These are phyloP conservation scores for Cryptocephalus moraei DNA, from an alignment of 2,888 invertebrate genomes.

Conservation along the genomic window DNA sequence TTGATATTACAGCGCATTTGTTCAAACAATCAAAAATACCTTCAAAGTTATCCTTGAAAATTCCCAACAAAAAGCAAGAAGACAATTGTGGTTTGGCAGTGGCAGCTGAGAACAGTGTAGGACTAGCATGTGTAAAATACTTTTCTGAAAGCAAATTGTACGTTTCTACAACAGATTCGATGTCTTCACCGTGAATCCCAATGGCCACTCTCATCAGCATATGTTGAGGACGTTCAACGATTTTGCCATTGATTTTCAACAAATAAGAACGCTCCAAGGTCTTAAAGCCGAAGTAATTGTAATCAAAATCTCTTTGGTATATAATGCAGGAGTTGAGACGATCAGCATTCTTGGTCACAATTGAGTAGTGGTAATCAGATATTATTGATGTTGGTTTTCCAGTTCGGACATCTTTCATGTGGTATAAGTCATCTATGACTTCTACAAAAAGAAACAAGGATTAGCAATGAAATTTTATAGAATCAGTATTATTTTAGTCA, in stretches of 20 bases:
- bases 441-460: constrained; percentile 47
- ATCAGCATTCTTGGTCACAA: constrained; percentile 81
- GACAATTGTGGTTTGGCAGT: constrained; percentile 87
- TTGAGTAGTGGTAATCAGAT: constrained; percentile 67
- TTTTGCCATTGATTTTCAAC: constrained; percentile 81
- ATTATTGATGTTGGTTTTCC: constrained; percentile 73
- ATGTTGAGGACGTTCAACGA: constrained; percentile 94
- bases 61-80: constrained; percentile 90
- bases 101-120: constrained; percentile 92
- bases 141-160: constrained; percentile 91
- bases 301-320: constrained; percentile 92
- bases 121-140: constrained; percentile 97
- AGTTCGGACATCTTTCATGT: constrained; percentile 64
- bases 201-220: constrained; percentile 97
- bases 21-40: constrained; percentile 89
- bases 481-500: no score
- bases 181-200: constrained; percentile 87
- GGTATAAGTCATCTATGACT: constrained; percentile 79
- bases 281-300: constrained; percentile 99
- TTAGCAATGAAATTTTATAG: no score
- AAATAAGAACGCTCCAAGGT: constrained; percentile 93
- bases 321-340: constrained; percentile 89
- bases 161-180: constrained; percentile 87
- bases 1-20: constrained; percentile 91
- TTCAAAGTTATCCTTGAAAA: constrained; percentile 90